Conservation (phyloP, 2,113 vertebrate species). For the Rousettus leschenaultii region DNA sequence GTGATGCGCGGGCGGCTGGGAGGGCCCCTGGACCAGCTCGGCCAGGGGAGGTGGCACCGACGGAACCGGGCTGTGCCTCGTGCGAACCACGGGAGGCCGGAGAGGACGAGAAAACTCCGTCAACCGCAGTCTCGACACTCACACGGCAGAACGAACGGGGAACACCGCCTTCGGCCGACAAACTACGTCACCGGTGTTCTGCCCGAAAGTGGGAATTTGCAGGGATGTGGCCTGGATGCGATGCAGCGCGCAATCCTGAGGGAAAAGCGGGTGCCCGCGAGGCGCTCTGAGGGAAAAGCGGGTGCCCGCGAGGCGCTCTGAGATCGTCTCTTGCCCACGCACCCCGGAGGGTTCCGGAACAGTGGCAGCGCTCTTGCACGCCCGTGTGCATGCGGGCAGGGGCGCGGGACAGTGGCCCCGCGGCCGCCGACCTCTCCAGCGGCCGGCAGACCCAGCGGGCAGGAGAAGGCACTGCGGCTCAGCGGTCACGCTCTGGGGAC, state of each 20-base stretch:
- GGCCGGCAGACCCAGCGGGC: not conserved
- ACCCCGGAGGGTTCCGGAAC: not conserved
- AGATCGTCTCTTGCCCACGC: not conserved
- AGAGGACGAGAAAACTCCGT: not conserved
- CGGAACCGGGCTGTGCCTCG: rapidly evolving
- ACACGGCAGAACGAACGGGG: not conserved
- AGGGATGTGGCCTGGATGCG: rapidly evolving
- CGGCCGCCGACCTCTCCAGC: rapidly evolving
- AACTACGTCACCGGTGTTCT: not conserved
- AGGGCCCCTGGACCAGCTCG: rapidly evolving
- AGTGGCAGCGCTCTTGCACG: too few relatives aligned
- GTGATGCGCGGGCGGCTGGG: not conserved
- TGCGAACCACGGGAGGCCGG: not conserved
- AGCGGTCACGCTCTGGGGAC: rapidly evolving
- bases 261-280: not conserved
- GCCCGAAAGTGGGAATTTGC: not conserved
- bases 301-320: not conserved
- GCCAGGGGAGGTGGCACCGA: rapidly evolving
- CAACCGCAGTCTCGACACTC: not conserved
- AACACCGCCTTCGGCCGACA: not conserved
- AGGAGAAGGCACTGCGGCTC: not conserved
- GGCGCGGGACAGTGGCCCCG: not conserved
- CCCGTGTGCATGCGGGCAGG: not conserved
- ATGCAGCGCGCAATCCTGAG: rapidly evolving
- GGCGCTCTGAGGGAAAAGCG: too few relatives aligned